phyloP scores from a whole-genome alignment of 2,113 vertebrate species.

The Ahaetulla prasina region DNA sequence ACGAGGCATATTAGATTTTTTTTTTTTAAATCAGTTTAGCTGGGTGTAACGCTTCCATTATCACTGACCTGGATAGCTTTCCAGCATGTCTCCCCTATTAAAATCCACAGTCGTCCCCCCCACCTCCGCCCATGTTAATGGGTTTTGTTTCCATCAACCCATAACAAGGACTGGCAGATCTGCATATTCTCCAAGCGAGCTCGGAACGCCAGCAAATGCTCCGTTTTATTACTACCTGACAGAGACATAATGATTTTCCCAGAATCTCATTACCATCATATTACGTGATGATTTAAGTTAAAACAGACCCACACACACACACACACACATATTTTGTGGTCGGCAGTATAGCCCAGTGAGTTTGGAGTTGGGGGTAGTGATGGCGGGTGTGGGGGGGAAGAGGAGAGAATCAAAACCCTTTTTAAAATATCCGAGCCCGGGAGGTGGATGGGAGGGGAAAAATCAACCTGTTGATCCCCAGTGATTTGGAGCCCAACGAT shows the following conservation, averaged over 20 bases:
- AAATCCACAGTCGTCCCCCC: constrained; percentile 54
- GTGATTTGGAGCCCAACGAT: not conserved
- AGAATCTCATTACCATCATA: constrained; percentile 69
- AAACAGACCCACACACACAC: constrained; percentile 29
- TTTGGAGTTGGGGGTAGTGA: not conserved
- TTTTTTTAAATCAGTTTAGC: constrained; percentile 60
- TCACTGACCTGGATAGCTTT: constrained; percentile 66
- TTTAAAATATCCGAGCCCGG: not conserved
- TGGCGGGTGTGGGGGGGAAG: no score
- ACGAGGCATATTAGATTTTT: constrained; percentile 56
- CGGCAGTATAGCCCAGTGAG: constrained; percentile 34
- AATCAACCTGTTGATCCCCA: not conserved
- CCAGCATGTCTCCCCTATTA: constrained; percentile 65
- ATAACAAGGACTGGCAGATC: constrained; percentile 70
- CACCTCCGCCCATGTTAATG: constrained; percentile 68
- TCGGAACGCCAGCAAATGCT: constrained; percentile 60
- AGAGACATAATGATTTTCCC: constrained; percentile 69
- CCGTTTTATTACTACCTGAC: constrained; percentile 69
- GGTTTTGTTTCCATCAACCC: constrained; percentile 67
- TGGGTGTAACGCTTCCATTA: constrained; percentile 59
- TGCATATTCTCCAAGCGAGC: constrained; percentile 55
- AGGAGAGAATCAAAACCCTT: not conserved
- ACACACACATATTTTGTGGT: not conserved
- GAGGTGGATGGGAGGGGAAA: constrained; percentile 15
- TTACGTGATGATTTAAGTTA: constrained; percentile 69